phyloP scores from a whole-genome alignment of 2,888 invertebrate genomes.

The Dynastes grantii region DNA sequence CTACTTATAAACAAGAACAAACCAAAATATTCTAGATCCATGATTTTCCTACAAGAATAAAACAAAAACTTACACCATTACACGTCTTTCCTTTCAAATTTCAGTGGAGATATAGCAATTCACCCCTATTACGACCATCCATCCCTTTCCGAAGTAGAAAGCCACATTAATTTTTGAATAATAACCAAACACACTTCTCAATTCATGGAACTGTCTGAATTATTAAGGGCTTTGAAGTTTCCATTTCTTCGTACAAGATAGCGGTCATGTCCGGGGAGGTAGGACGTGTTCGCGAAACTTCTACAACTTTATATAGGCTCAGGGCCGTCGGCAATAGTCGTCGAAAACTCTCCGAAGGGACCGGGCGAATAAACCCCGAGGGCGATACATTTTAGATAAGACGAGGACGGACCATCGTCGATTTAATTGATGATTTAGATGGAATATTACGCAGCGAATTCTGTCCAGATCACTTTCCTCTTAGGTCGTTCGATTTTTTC shows the following conservation, averaged over 20 bases:
- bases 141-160: not conserved
- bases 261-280: slow-evolving; percentile 22
- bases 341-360: slow-evolving; percentile 36
- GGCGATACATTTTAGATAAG: slow-evolving; percentile 55
- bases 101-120: too few species aligned
- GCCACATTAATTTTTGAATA: slow-evolving; percentile 26
- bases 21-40: too few species aligned
- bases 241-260: slow-evolving; percentile 37
- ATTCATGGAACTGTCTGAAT: slow-evolving; percentile 27
- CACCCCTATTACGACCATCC: not conserved
- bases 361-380: slow-evolving; percentile 19
- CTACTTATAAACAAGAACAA: too few species aligned
- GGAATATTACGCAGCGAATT: slow-evolving; percentile 20
- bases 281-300: slow-evolving; percentile 10
- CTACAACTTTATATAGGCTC: slow-evolving; percentile 25
- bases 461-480: slow-evolving; percentile 1
- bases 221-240: slow-evolving; percentile 30
- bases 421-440: slow-evolving; percentile 56
- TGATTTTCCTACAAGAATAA: too few species aligned
- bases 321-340: not conserved
- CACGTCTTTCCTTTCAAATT: too few species aligned
- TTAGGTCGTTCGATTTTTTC: not conserved
- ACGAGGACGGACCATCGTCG: slow-evolving; percentile 27
- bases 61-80: too few species aligned
- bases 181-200: slow-evolving; percentile 8